A percentile compares a stretch with the other conserved stretches of the same genome.
phyloP scores from a whole-genome alignment of 1,140 invertebrate genomes.

The Lanistes nyassanus region DNA sequence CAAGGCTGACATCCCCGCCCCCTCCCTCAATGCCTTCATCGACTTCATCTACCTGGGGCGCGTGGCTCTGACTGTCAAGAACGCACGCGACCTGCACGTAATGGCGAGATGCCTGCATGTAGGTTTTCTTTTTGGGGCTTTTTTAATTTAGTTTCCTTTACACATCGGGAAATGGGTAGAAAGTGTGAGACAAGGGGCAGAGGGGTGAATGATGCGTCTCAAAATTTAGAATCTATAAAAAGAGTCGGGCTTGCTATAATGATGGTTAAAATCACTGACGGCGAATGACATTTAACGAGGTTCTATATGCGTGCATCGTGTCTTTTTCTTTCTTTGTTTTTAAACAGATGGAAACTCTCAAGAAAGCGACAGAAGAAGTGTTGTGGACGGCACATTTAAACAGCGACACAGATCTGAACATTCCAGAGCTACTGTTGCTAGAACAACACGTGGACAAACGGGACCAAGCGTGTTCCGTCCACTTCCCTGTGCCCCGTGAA shows the following conservation, averaged over 20 bases:
- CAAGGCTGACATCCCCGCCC: constrained; percentile 28
- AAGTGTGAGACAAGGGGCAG: no score
- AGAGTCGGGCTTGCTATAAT: no score
- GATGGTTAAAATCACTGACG: no score
- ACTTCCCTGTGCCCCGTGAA: constrained; percentile 9
- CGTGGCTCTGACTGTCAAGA: constrained; percentile 20
- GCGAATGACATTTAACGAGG: no score
- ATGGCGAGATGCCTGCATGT: constrained; percentile 32
- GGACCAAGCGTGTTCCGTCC: constrained; percentile 24
- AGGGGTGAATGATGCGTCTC: no score
- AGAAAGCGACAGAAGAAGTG: constrained; percentile 25
- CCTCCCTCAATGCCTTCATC: constrained; percentile 31
- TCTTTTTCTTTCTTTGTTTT: background rate
- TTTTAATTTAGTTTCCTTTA: no score
- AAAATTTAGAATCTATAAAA: no score
- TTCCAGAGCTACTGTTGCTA: constrained; percentile 29
- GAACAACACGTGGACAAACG: constrained; percentile 21
- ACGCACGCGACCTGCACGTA: constrained; percentile 26
- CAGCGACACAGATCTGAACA: constrained; percentile 15
- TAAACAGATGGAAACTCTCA: constrained; percentile 25
- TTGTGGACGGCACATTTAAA: constrained; percentile 19
- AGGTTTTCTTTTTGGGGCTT: background rate
- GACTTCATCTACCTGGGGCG: constrained; percentile 32
- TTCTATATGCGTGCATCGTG: background rate
- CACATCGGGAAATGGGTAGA: no score